Conservation (phyloP, 2,888 invertebrate genomes). For the Xestia xanthographa region DNA sequence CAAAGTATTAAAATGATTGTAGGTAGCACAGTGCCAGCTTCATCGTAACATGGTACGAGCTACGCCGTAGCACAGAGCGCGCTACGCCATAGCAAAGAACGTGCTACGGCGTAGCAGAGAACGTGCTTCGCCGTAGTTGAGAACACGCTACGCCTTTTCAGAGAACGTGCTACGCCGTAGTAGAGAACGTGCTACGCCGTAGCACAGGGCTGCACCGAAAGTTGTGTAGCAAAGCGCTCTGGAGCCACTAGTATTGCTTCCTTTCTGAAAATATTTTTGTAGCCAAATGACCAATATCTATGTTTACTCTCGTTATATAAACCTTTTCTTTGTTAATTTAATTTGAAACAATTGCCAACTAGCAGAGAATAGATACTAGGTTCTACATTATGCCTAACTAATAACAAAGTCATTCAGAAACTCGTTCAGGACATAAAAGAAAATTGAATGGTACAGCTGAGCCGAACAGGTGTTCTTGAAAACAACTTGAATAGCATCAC, state of each 20-base stretch:
- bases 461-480: constrained; percentile 18
- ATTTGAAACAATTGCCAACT: constrained; percentile 20
- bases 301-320: background rate
- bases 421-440: constrained; percentile 31
- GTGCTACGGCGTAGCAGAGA: background rate
- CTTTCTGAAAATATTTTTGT: background rate
- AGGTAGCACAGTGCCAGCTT: background rate
- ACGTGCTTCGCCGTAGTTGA: constrained; percentile 8
- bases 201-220: background rate
- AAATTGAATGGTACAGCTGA: constrained; percentile 44
- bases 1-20: background rate
- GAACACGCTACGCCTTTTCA: background rate
- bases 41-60: background rate
- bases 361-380: constrained; percentile 8
- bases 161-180: constrained; percentile 16
- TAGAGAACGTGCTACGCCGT: background rate
- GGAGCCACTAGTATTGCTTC: background rate
- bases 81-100: constrained; percentile 2
- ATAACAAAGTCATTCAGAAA: constrained; percentile 27
- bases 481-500: background rate
- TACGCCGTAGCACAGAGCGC: constrained; percentile 2
- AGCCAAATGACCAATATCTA: background rate
- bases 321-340: constrained; percentile 9
- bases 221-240: background rate
- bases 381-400: background rate